Evolutionary conservation across 2,797 vertebrate genomes (phyloP), one percentile per base, ranked within the genome.

Genomic region (Uromys caudimaculatus): DNA sequence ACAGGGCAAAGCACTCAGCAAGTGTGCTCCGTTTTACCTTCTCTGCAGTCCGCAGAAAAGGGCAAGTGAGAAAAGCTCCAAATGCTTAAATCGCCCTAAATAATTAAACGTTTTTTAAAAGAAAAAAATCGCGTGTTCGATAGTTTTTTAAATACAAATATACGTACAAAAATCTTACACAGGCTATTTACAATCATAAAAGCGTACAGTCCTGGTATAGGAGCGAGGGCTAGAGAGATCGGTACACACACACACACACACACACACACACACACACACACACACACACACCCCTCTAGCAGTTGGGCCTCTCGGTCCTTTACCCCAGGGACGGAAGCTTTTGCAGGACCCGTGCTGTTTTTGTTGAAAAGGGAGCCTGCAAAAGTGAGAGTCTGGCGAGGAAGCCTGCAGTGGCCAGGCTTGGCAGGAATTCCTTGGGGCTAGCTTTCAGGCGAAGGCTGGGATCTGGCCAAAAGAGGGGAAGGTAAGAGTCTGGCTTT

Each of bases 81-180:
- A 97, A 98, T 10, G 88, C 94, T 98, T 98, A 97, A 98, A 98
- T 97, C 89, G 97, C 98, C 97, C 98, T 98, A 98, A 98, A 98
- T 98, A 98, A 98, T 98, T 98, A 98, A 97, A 97, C 97, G 6
- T 62, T 52, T 82, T 83, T 41, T 54, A 52, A 64, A 60, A 44
- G 71, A 69, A 91, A 84, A 64, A 95, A 97, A 95, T 79, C 76
- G 97, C 98, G 96, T 98, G 96, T 24, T 97, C 94, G 94, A 96
- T 97, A 95, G 96, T 98, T 98, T 98, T 99, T 99, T 99, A 99
- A 99, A 99, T 99, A 99, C 99, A 99, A 99, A 99, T 99, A 99
- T 99, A 99, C 98, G 99, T 99, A 99, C 99, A 99, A 99, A 98
- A 99, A 99, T 99, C 98, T 99, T 99, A 99, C 99, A 99, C 98